These are phyloP conservation scores for Prunella himalayana DNA, from an alignment of 2,113 vertebrate species.

Conservation along the genomic window DNA sequence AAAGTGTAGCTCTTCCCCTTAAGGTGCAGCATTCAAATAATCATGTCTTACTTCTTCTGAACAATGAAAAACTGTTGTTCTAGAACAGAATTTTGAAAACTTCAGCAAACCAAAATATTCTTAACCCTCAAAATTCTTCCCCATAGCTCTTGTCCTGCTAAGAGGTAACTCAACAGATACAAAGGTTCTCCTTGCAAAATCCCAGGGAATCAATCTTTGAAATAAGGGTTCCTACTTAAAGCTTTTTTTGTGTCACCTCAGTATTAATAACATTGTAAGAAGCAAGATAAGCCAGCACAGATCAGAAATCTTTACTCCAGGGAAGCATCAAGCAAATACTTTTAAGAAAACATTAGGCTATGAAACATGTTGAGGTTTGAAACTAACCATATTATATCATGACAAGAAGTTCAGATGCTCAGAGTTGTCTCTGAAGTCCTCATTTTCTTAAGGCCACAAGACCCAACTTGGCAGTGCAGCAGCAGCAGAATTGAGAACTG, in stretches of 20 bases:
- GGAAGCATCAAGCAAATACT: neutral
- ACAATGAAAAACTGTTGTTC: neutral
- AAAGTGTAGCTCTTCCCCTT: neutral
- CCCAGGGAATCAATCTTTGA: neutral
- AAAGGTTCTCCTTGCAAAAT: neutral
- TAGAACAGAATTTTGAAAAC: neutral
- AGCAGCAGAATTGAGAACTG: neutral
- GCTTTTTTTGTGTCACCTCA: accelerated
- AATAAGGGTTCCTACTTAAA: neutral
- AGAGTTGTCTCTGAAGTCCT: neutral
- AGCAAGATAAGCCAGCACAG: neutral
- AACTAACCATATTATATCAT: neutral
- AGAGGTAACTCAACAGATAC: neutral
- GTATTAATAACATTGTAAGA: neutral
- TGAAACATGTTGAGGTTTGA: neutral
- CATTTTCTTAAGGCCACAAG: neutral
- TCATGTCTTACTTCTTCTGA: neutral
- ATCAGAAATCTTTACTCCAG: neutral
- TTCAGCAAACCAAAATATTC: neutral
- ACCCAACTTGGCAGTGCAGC: neutral
- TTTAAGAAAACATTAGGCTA: neutral
- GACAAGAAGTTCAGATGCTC: neutral
- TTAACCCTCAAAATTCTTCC: neutral
- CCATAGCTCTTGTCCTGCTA: neutral
- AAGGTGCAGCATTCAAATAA: neutral